Percentiles rank a stretch among this genome's conserved stretches.
Conservation (phyloP, 1,140 invertebrate genomes). For the Zaprionus lachaisei region DNA sequence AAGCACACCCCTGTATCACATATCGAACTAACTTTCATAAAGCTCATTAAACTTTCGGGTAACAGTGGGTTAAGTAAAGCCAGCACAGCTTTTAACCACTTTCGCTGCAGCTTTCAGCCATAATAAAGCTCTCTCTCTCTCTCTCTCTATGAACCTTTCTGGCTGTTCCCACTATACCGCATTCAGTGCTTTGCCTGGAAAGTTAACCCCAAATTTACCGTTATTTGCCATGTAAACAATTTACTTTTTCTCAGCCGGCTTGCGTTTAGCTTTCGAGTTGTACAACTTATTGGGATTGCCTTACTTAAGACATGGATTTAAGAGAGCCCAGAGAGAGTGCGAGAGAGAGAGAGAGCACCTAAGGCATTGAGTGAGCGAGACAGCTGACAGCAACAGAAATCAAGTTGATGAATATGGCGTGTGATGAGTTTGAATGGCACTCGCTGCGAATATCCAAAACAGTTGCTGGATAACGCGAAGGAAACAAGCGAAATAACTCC, state of each 20-base stretch:
- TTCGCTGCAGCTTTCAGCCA: conserved; percentile 43
- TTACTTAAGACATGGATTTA: conserved; percentile 34
- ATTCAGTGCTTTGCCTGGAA: conserved; percentile 56
- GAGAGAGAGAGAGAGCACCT: not conserved
- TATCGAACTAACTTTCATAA: not conserved
- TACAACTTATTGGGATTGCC: conserved; percentile 39
- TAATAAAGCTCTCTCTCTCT: conserved; percentile 25
- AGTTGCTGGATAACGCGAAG: conserved; percentile 31
- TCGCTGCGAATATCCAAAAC: conserved; percentile 28
- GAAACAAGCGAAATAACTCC: conserved; percentile 35
- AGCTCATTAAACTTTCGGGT: not conserved
- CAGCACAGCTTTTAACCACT: not conserved
- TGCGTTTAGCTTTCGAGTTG: conserved; percentile 45
- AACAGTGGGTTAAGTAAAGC: not conserved
- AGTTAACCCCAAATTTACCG: conserved; percentile 32
- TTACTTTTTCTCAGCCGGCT: conserved; percentile 58
- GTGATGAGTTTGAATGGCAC: conserved; percentile 64
- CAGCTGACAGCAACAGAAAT: conserved; percentile 42
- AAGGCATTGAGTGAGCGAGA: not conserved
- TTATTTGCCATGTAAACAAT: conserved; percentile 32
- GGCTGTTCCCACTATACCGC: conserved; percentile 54
- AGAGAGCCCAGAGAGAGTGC: conserved; percentile 8
- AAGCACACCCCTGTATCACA: not conserved
- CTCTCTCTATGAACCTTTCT: not conserved
- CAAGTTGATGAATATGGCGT: conserved; percentile 73